Base-by-base conservation (phyloP, 2,113 vertebrate genomes). In the Brachionichthys hirsutus region DNA sequence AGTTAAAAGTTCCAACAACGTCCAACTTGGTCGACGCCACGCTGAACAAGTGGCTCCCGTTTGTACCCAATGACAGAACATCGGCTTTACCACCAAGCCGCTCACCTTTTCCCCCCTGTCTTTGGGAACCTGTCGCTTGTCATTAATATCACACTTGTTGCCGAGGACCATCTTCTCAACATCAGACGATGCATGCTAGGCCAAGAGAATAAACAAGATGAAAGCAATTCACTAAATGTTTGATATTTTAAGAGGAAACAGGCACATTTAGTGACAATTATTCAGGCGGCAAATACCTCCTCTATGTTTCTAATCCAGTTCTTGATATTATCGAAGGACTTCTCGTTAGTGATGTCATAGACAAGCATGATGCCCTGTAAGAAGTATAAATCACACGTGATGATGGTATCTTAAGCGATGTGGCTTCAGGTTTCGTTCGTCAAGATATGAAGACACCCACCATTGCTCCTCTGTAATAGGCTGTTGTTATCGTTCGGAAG, bases 141-240 rank as follows among this genome's bases (percentile, higher is more conserved):
- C 94, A 0, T 98, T 98, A 52, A 98, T 95, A 12, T 99, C 97
- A 51, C 97, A 99, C 75, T 99, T 99, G 83, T 99, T 99, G 6
- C 97, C 97, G 2, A 99, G 92, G 58, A 99, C 94, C 97, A 99
- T 99, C 85, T 98, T 99, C 66, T 99, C 96, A 1, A 99, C 97
- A 2, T 98, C 96, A 0, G 95, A 91, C 11, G 97, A 98, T 6
- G 97, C 97, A 8, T 99, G 97, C 97, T 99, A 69, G 6, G 59
- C 75, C 47, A 22, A 62, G 17, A 53, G 9, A 44, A 22, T 2
- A 22, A 9, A 15, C 1, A 30, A 44, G 17, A 46, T 20, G 11
- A 61, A 56, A 54, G 5, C 6, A 34, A 24, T 38, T 38, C 10
- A 12, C 5, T 50, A 15, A 3, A 1, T 16, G 14, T 0, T 17